phyloP scores from a whole-genome alignment of 2,113 vertebrate species.

The Cairina moschata region DNA sequence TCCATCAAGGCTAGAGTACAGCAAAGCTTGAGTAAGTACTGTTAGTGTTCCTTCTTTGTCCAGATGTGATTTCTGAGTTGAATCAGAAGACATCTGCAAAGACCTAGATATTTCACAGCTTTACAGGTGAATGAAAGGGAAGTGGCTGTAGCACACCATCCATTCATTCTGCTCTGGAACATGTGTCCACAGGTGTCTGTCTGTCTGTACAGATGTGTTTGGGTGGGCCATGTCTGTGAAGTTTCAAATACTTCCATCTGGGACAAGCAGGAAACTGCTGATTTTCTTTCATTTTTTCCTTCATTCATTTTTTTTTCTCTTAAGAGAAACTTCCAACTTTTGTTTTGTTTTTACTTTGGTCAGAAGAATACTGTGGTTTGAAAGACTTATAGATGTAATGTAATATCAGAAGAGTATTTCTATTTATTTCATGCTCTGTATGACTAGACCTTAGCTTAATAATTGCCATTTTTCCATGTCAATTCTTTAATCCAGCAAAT shows the following conservation, averaged over 20 bases:
- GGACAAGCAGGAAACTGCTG: not conserved
- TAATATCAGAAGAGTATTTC: not conserved
- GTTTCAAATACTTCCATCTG: not conserved
- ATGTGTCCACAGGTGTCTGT: not conserved
- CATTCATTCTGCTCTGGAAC: not conserved
- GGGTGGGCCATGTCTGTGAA: not conserved
- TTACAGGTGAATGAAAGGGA: rapidly evolving
- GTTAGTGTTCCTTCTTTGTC: not conserved
- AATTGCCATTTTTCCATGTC: not conserved
- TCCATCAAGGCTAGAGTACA: not conserved
- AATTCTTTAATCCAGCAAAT: not conserved
- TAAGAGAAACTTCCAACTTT: not conserved
- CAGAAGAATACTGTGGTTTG: not conserved
- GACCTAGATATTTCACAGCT: not conserved
- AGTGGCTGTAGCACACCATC: rapidly evolving
- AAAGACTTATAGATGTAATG: not conserved
- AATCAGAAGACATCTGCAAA: not conserved
- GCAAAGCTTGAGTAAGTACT: not conserved
- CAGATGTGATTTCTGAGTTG: not conserved
- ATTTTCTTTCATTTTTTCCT: not conserved
- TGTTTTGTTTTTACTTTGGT: not conserved
- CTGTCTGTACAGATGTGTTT: not conserved
- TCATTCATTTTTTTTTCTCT: no score
- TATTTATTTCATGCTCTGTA: not conserved
- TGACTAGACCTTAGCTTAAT: not conserved